A percentile compares a stretch with the other conserved stretches of the same genome.
These are phyloP conservation scores for Phortica okadai DNA, from an alignment of 2,888 invertebrate species.

Conservation along the genomic window DNA sequence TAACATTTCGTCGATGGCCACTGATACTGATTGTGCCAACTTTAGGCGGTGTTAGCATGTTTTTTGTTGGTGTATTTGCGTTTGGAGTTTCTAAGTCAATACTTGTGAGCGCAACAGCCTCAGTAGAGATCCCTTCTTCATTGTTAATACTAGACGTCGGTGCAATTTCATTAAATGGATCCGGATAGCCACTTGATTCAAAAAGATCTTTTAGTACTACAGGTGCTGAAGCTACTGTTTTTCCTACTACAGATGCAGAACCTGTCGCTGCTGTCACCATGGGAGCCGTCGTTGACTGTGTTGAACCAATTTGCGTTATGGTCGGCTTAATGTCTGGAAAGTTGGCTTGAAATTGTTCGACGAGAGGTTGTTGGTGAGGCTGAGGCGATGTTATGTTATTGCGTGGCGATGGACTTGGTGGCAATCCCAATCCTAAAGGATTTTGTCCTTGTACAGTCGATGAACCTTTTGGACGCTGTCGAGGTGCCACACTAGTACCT, in stretches of 20 bases:
- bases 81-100: conserved; percentile 40
- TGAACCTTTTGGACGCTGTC: conserved; percentile 87
- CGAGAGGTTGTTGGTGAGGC: conserved; percentile 69
- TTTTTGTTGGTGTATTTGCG: conserved; percentile 68
- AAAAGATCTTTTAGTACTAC: conserved; percentile 80
- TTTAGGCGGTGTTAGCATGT: conserved; percentile 73
- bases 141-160: conserved; percentile 38
- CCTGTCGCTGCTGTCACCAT: conserved; percentile 37
- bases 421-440: conserved; percentile 78
- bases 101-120: neutral
- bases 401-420: conserved; percentile 78
- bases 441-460: conserved; percentile 73
- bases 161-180: conserved; percentile 81
- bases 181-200: conserved; percentile 81
- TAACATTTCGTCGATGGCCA: conserved; percentile 87
- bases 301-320: neutral
- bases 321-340: conserved; percentile 71
- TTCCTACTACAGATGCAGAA: conserved; percentile 31
- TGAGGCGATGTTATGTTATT: conserved; percentile 76
- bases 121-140: neutral
- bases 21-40: conserved; percentile 45
- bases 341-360: conserved; percentile 75
- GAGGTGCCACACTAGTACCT: conserved; percentile 88
- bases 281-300: conserved; percentile 25
- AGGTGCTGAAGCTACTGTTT: conserved; percentile 32